Evolutionary conservation across 2,113 vertebrate species (phyloP).

Genomic region (Guaruba guarouba): DNA sequence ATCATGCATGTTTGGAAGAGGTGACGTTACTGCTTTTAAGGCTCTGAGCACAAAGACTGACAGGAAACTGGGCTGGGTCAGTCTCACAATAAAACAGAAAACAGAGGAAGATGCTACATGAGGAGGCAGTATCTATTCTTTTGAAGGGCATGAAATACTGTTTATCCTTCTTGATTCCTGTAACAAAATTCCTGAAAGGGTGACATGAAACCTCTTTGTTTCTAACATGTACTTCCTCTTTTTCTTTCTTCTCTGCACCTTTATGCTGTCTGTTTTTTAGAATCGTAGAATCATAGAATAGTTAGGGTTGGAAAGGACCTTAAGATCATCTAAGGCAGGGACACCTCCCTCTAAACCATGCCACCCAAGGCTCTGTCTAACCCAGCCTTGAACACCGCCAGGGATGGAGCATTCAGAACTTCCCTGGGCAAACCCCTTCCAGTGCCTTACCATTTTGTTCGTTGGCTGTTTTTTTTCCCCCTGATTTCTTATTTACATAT

Average conservation of each 20-base stretch:
- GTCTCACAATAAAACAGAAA: not conserved
- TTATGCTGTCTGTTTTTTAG: not conserved
- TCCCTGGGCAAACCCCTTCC: too few relatives aligned
- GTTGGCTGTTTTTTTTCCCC: fast-evolving
- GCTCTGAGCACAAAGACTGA: not conserved
- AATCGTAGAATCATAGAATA: too few relatives aligned
- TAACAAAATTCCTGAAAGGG: not conserved
- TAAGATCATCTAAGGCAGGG: too few relatives aligned
- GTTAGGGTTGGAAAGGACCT: too few relatives aligned
- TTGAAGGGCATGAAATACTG: not conserved
- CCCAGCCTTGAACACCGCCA: too few relatives aligned
- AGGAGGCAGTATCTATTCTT: not conserved
- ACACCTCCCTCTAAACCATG: too few relatives aligned
- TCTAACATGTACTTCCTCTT: not conserved
- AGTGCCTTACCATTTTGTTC: not conserved
- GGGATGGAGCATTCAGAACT: too few relatives aligned
- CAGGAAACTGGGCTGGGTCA: not conserved
- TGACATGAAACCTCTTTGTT: not conserved
- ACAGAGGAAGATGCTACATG: not conserved
- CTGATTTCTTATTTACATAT: not conserved
- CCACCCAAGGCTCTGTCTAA: too few relatives aligned
- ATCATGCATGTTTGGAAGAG: not conserved
- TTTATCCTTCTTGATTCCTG: not conserved
- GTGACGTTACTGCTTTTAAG: not conserved
- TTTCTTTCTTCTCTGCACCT: not conserved